A percentile compares a stretch with the other conserved stretches of the same genome.
phyloP scores from a whole-genome alignment of 2,888 invertebrate species.

The Lacanobia oleracea region DNA sequence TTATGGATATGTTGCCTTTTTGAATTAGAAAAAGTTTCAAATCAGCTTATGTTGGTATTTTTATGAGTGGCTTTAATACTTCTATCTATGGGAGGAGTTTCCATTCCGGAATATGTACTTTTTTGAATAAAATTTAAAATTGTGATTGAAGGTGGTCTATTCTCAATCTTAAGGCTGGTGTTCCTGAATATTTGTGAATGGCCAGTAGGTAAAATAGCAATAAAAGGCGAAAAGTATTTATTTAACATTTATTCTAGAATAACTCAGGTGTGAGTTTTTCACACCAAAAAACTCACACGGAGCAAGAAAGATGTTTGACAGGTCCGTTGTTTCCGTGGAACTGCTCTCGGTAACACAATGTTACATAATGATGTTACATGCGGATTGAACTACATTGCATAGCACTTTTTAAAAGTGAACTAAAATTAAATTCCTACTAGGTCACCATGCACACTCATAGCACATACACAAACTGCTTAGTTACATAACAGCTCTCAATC shows the following conservation, averaged over 20 bases:
- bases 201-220: conserved; percentile 52
- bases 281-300: conserved; percentile 83
- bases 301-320: conserved; percentile 70
- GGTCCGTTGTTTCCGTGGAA: conserved; percentile 53
- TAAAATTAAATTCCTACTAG: conserved; percentile 72
- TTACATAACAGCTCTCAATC: conserved; percentile 85
- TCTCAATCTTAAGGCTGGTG: neutral
- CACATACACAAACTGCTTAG: conserved; percentile 74
- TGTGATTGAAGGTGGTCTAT: neutral
- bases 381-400: conserved; percentile 72
- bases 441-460: conserved; percentile 76
- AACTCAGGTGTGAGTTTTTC: conserved; percentile 83
- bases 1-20: neutral
- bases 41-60: neutral
- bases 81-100: conserved; percentile 31
- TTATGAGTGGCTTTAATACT: conserved; percentile 11
- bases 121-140: neutral
- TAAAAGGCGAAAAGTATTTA: conserved; percentile 70
- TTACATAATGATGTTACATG: conserved; percentile 61
- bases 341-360: conserved; percentile 52
- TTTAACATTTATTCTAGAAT: conserved; percentile 77
- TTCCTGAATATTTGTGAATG: conserved; percentile 27
- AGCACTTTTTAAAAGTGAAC: conserved; percentile 74
- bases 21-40: neutral
- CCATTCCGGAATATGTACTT: neutral